Base-by-base conservation (phyloP, 2,888 invertebrate genomes). In the Apotomis turbidana region DNA sequence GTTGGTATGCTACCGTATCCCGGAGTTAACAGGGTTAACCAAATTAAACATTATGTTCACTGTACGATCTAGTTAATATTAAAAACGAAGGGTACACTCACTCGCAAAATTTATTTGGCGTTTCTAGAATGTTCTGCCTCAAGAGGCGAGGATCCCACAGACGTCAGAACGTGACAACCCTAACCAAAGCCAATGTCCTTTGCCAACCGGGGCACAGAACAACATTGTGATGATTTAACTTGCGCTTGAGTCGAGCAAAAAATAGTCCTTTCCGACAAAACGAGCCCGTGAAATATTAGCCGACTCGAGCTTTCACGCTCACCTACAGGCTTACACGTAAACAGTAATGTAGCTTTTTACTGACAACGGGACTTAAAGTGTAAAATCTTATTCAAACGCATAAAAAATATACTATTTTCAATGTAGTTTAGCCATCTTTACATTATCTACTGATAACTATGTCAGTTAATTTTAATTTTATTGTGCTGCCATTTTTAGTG, bases 191-290 rank as follows among this genome's bases (percentile, higher is more conserved):
- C 90, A 90, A 90, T 86, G 90, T 87, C 90, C 91, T 89, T 82
- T 80, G 54, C 79, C 76, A 81, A 83, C 79, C 82, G 79, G 76
- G 79, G 83, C 78, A 85, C 86, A 85, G 83, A 83, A 84, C 85
- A 86, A 85, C 87, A 83, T 83, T 86, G 86, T 86, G 87, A 90
- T 90, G 90, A 90, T 88, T 91, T 90, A 90, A 86, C 85, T 83
- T 83, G 80, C 82, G 78, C 82, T 81, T 78, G 80, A 86, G 87
- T 88, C 80, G 84, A 87, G 85, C 86, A 81, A 88, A 89, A 71
- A 90, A 89, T 88, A 88, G 85, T 85, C 83, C 81, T 88, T 87
- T 87, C 87, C 87, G 84, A 84, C 84, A 77, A 74, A 75, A 77
- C 77, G 75, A 80, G 78, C 76, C 80, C 13, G 57, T 84, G 83